Percentiles rank a stretch among this genome's conserved stretches.
phyloP scores from a whole-genome alignment of 2,888 invertebrate species.

The Noctua janthe region DNA sequence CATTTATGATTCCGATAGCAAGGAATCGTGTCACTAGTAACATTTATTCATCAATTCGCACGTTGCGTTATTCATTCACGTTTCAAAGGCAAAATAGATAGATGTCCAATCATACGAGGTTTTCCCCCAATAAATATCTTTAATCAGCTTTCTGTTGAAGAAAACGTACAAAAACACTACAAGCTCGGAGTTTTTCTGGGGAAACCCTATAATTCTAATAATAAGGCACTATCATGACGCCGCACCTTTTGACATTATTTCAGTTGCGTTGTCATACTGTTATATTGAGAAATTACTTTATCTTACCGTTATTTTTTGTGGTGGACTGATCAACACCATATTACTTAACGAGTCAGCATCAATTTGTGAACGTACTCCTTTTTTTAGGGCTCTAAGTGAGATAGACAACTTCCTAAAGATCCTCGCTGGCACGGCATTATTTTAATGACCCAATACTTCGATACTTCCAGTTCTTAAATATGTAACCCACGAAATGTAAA shows the following conservation, averaged over 20 bases:
- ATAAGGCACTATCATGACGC: conserved; percentile 28
- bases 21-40: conserved; percentile 32
- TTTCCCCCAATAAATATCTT: conserved; percentile 33
- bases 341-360: background rate
- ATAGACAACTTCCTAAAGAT: background rate
- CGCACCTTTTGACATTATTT: conserved; percentile 20
- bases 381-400: background rate
- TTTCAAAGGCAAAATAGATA: conserved; percentile 41
- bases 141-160: conserved; percentile 41
- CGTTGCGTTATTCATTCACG: conserved; percentile 52
- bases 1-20: conserved; percentile 41
- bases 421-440: background rate
- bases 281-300: conserved; percentile 28
- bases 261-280: conserved; percentile 24
- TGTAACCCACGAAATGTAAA: conserved; percentile 2
- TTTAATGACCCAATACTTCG: background rate
- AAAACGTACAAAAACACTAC: conserved; percentile 53
- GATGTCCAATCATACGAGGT: conserved; percentile 24
- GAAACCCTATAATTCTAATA: conserved; percentile 52
- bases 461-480: background rate
- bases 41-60: conserved; percentile 55
- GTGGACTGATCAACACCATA: background rate
- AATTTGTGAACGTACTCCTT: background rate
- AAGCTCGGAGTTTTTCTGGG: conserved; percentile 26
- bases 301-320: conserved; percentile 28